Evolutionary conservation across 2,113 vertebrate species (phyloP), one percentile per base, ranked within the genome.

Genomic region (Lagopus muta): DNA sequence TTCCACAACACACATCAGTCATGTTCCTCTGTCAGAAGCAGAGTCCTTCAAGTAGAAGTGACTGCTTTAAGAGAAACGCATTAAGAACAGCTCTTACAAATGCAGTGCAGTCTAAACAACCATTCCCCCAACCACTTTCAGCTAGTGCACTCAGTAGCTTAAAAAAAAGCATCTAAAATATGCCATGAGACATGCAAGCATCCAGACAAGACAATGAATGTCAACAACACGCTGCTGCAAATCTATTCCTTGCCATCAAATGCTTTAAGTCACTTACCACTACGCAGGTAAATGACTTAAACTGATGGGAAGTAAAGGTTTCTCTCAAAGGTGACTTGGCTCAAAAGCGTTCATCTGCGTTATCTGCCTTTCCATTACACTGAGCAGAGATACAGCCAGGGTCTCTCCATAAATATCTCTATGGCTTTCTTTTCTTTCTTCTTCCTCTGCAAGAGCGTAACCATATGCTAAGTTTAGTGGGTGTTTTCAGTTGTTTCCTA

Each of bases 381-480:
- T 58, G 40, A 92, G 65, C 60, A 64, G 73, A 94, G 76, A 91
- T 38, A 28, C 55, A 92, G 75, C 38, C 52, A 8, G 42, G 64
- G 64, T 16, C 34, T n/a, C 82, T 83, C 92, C 60, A 90, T 90
- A 96, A 88, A 83, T 71, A 95, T n/a, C 82, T 83, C 82, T 34
- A 42, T 43, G 47, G 58, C 64, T 91, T 92, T 95, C 84, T 92
- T 92, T 89, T 72, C 82, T 87, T 87, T 82, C 45, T 74, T 86
- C 60, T 65, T 87, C 81, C 32, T 84, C 85, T 76, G 8, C 36
- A 57, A 48, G 70, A 93, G 38, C 0, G 1, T 18, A 92, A 70
- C 81, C 78, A 92, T 92, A 89, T 95, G 92, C 82, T 94, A 89
- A 77, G 67, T 90, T 85, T 70, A 84, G 81, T 87, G 84, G 74